Conservation (phyloP, 1,140 invertebrate species). For the Dolichoris vasculosae region DNA sequence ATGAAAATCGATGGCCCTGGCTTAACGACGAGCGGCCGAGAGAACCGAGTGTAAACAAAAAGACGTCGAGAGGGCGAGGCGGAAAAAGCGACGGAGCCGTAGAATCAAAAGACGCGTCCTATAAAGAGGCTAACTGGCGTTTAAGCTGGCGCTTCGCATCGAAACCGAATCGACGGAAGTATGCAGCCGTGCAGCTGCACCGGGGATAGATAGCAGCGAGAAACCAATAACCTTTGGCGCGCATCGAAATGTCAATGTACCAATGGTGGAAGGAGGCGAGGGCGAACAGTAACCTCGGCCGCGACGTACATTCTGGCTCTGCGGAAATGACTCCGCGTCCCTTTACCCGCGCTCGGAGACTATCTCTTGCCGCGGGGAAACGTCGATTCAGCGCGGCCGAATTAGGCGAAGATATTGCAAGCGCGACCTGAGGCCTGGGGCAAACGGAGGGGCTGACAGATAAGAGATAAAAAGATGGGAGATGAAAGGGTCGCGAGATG, state of each 20-base stretch:
- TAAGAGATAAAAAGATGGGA: neutral
- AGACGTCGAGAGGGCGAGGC: conserved; percentile 23
- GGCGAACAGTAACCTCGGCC: no score
- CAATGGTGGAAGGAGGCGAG: neutral
- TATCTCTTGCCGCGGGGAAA: neutral
- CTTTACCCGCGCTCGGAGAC: neutral
- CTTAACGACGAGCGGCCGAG: neutral
- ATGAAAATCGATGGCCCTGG: conserved; percentile 5
- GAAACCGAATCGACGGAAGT: conserved; percentile 10
- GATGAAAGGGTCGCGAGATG: neutral
- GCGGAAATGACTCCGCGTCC: conserved; percentile 14
- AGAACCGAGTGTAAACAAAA: neutral
- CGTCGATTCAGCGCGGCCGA: conserved; percentile 40
- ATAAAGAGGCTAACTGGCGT: conserved; percentile 42
- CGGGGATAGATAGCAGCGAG: neutral
- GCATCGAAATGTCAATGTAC: conserved; percentile 44
- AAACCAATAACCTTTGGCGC: conserved; percentile 46
- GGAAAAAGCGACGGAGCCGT: conserved; percentile 32
- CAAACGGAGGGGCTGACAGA: neutral
- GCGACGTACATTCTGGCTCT: neutral
- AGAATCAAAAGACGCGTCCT: conserved; percentile 40
- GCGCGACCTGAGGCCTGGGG: neutral
- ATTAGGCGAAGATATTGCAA: conserved; percentile 38
- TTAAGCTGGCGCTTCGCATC: conserved; percentile 23
- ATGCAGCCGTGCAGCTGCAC: neutral